Evolutionary conservation across 2,113 vertebrate species (phyloP), one percentile per base, ranked within the genome.

Genomic region (Odontesthes bonariensis): DNA sequence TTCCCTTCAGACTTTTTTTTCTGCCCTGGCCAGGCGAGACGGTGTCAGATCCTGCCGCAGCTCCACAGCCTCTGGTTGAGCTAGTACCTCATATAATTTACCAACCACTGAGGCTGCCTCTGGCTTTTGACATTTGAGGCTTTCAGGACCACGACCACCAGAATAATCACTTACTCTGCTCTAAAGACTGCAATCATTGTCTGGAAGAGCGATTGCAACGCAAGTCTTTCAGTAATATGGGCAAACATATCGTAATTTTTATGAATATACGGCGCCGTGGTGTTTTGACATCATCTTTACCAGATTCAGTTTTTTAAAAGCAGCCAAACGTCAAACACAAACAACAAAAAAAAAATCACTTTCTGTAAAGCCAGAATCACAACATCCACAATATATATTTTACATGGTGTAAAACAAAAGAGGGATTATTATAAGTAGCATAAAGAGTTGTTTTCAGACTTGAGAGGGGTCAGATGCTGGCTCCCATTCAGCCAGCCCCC

Each of bases 21-120:
- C 4, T 22, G 65, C 51, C 64, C 53, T 7, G n/a, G 79, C 61
- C 33, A 20, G 57, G 58, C 31, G 31, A 81, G 66, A 71, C 16
- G 2, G 79, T 86, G 85, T 88, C 78, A 83, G 60, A 83, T 90
- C 84, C 77, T 82, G 83, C 83, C 63, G 1, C 84, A 88, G 81
- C 77, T 86, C 75, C 40, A 64, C 74, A 47, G 61, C 69, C 73
- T 83, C 68, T 46, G 54, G 65, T 88, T 67, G 27, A 53, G 80
- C 86, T 81, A 40, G 42, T 69, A 84, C 74, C 67, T 85, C 81
- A 35, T 85, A 86, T 86, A 75, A 85, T 73, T 79, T 42, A 61
- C 70, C 22, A 81, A 87, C 82, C 82, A 3, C 77, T 4, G 44
- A 51, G 60, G 51, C 61, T 35, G 78, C 61, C 54, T 80, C 66